Evolutionary conservation across 2,113 vertebrate genomes (phyloP).

Genomic region (Corythornis madagascariensis): DNA sequence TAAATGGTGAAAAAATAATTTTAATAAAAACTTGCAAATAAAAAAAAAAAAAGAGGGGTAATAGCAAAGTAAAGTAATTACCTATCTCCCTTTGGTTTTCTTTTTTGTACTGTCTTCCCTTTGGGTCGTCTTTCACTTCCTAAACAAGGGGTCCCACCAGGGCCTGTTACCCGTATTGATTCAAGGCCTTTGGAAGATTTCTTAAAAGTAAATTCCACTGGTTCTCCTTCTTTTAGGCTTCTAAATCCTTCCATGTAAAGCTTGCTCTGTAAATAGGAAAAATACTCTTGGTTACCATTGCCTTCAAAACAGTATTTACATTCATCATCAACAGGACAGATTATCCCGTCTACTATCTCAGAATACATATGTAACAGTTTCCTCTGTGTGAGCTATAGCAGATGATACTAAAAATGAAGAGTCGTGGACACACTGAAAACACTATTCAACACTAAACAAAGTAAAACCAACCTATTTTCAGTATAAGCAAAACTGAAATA

Average conservation of each 20-base stretch:
- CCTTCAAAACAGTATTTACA: constrained; percentile 53
- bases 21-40: constrained; percentile 1
- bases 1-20: not conserved
- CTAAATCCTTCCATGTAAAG: constrained; percentile 99
- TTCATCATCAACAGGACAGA: constrained; percentile 51
- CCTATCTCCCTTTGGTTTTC: constrained; percentile 99
- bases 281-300: constrained; percentile 59
- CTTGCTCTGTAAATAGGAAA: constrained; percentile 89
- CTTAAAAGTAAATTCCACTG: constrained; percentile 98
- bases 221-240: constrained; percentile 98
- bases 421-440: not conserved
- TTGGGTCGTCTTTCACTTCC: constrained; percentile 98
- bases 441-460: not conserved
- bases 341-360: not conserved
- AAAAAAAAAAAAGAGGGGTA: not conserved
- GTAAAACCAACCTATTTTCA: not conserved
- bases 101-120: constrained; percentile 94
- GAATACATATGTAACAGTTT: not conserved
- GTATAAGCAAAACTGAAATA: not conserved
- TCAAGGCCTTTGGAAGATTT: constrained; percentile 99
- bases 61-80: constrained; percentile 74
- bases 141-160: constrained; percentile 92
- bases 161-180: constrained; percentile 97
- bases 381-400: not conserved
- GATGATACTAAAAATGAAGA: not conserved